Evolutionary conservation across 2,113 vertebrate species (phyloP), one percentile per base, ranked within the genome.

Genomic region (Pogonocichla stellata): DNA sequence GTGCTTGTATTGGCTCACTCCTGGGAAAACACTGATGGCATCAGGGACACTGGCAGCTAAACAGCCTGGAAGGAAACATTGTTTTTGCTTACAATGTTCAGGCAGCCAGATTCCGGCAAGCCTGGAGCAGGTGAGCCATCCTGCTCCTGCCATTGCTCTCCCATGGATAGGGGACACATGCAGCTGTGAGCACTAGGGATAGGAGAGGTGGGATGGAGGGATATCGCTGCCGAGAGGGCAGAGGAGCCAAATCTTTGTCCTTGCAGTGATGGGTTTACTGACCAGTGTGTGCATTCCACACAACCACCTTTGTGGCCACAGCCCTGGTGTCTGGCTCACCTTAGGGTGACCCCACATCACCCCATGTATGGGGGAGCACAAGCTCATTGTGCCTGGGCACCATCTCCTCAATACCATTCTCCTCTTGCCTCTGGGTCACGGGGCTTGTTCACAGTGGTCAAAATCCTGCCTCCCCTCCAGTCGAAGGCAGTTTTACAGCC

Each of bases 371-470:
- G 8, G 18, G 17, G 3, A 50, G 33, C 69, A 72, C 16, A 15
- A 87, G 16, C 11, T 29, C 24, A 10, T 2, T 4, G 31, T 16
- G 34, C 6, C 29, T 70, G 42, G 45, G 14, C 28, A 9, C 2
- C 0, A 0, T 8, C 57, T 50, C 12, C 19, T 53, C 60, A n/a
- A 65, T 9, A 19, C 14, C 50, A 4, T 0, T 2, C 1, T 2
- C 24, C 43, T 48, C 47, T 29, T 60, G 34, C 25, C 18, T 42
- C 50, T 62, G 33, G 18, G n/a, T 3, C 1, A 24, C 1, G 33
- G 8, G 26, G 18, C 11, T 23, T 58, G 19, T 7, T 65, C 70
- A 45, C 0, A 0, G 31, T 2, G 3, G 8, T 16, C 1, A 2
- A 70, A 81, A 67, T 5, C 33, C 64, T 42, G 19, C 15, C 26